Evolutionary conservation across 2,797 vertebrate genomes (phyloP), one percentile per base, ranked within the genome.

Genomic region (Arrhamphus sclerolepis): DNA sequence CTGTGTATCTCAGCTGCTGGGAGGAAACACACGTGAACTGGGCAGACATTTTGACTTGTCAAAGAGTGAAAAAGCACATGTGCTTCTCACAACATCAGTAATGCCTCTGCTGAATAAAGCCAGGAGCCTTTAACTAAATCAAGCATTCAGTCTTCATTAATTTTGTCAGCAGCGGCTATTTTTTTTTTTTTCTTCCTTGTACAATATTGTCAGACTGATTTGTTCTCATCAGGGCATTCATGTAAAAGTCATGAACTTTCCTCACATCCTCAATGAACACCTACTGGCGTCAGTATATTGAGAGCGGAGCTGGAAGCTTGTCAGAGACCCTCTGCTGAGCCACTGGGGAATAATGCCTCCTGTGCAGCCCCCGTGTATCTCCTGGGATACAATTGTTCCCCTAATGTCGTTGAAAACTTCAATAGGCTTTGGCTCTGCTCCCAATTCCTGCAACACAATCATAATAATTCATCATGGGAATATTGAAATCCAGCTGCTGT

Each of bases 381-480:
- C 75, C 63, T 26, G 70, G 84, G 87, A 88, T 22, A 50, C 72
- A 31, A 88, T 89, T 90, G 87, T 91, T 85, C 63, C 56, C 46
- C 65, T 83, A 77, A 82, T 82, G 79, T 83, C 80, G 78, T 75
- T 85, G 84, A 86, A 70, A 70, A 85, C 77, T 85, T 82, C 86
- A 83, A 81, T 56, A 65, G 68, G 59, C 68, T 82, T 65, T 90
- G 88, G 87, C 86, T 40, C 40, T 1, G 21, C 47, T 83, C 80
- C 81, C 72, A 60, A 84, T 66, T 80, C 75, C 81, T 77, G 82
- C 61, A 50, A 62, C 74, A 89, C 87, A 87, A 87, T 82, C 69
- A 82, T 29, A 62, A 62, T 53, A 77, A 87, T 87, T 80, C 77
- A 86, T 88, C 83, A 85, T 38, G 46, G 79, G 74, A 70, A 84